Percentiles rank a stretch among this genome's conserved stretches.
Evolutionary conservation across 2,797 vertebrate species (phyloP).

Genomic region (Serranus cabrilla): DNA sequence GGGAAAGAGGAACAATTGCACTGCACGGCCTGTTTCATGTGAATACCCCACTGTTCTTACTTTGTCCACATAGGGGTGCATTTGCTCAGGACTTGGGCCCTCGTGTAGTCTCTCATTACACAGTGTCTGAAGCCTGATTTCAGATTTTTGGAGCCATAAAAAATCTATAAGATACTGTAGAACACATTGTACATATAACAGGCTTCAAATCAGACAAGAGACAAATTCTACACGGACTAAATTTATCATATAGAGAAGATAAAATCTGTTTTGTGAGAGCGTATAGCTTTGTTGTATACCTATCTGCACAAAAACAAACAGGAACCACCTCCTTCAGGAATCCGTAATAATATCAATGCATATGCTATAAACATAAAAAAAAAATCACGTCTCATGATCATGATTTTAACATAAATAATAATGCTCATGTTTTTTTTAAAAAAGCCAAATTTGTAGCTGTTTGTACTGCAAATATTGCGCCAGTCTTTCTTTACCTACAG

Average conservation of each 20-base stretch:
- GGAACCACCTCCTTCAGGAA: conserved; percentile 1
- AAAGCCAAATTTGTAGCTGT: conserved; percentile 43
- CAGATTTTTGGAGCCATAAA: neutral
- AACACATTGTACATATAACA: conserved; percentile 4
- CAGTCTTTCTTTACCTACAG: conserved; percentile 32
- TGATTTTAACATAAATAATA: conserved; percentile 5
- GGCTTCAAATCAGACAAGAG: conserved; percentile 13
- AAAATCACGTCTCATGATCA: conserved; percentile 1
- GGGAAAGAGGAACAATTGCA: conserved; percentile 26
- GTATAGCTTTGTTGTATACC: neutral
- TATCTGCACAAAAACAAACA: conserved; percentile 4
- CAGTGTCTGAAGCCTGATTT: conserved; percentile 35
- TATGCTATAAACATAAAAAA: neutral
- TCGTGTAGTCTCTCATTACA: conserved; percentile 42
- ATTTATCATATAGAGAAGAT: neutral
- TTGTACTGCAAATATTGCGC: conserved; percentile 41
- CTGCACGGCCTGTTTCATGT: conserved; percentile 44
- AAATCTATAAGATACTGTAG: neutral
- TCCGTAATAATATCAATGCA: conserved; percentile 5
- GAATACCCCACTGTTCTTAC: conserved; percentile 68
- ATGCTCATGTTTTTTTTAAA: conserved; percentile 8
- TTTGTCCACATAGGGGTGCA: conserved; percentile 83
- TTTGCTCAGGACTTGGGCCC: conserved; percentile 68
- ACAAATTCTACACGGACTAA: neutral
- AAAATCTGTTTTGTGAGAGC: conserved; percentile 1